These are phyloP conservation scores for Symphodus melops DNA, from an alignment of 2,113 vertebrate genomes.

Conservation along the genomic window DNA sequence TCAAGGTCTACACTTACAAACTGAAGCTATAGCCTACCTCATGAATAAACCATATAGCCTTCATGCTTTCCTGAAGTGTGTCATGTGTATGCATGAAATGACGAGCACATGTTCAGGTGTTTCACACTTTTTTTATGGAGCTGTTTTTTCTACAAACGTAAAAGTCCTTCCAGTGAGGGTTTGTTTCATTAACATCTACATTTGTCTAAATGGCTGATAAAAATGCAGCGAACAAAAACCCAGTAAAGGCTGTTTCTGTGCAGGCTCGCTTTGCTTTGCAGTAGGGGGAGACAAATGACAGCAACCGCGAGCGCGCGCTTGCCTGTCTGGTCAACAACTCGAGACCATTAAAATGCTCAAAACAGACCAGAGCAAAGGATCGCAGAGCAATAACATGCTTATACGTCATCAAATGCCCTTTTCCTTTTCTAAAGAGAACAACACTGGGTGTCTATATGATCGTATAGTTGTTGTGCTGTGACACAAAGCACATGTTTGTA, in stretches of 20 bases:
- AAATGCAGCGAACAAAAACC: background rate
- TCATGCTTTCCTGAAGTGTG: background rate
- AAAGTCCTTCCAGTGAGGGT: background rate
- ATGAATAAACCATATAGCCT: too few relatives aligned
- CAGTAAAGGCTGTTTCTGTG: background rate
- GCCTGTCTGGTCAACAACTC: background rate
- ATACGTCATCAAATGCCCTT: background rate
- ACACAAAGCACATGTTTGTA: too few relatives aligned
- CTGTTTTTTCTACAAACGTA: background rate
- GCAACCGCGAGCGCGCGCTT: constrained; percentile 31
- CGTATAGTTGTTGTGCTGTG: background rate
- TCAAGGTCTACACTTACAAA: too few relatives aligned
- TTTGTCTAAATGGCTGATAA: background rate
- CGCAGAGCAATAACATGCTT: constrained; percentile 22
- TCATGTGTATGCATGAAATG: background rate
- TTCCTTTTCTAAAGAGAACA: background rate
- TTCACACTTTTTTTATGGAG: constrained; percentile 16
- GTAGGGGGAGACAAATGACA: constrained; percentile 64
- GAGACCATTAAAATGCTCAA: background rate
- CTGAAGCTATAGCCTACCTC: too few relatives aligned
- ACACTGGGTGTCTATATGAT: background rate
- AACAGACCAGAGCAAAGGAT: constrained; percentile 66
- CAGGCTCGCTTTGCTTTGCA: constrained; percentile 9
- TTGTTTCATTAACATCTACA: background rate
- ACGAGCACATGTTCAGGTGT: constrained; percentile 17